phyloP scores from a whole-genome alignment of 2,888 invertebrate genomes.

The Biston betularia region DNA sequence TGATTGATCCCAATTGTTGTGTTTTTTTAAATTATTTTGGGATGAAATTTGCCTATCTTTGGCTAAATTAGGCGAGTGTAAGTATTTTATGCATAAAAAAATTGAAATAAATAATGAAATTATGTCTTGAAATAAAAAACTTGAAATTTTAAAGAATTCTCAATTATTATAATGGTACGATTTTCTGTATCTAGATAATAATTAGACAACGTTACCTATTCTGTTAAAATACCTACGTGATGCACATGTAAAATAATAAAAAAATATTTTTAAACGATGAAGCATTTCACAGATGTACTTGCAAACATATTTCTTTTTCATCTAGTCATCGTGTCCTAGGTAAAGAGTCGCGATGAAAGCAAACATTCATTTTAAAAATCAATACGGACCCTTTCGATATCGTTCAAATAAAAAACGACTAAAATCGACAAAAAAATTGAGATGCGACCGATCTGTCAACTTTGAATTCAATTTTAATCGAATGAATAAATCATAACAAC shows the following conservation, averaged over 20 bases:
- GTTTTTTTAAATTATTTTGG: slow-evolving; percentile 29
- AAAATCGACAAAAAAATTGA: slow-evolving; percentile 61
- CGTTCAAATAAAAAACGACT: slow-evolving; percentile 78
- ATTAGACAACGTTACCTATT: too few relatives aligned
- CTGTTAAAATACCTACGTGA: too few relatives aligned
- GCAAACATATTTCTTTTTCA: slow-evolving; percentile 48
- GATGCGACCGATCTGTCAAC: slow-evolving; percentile 70
- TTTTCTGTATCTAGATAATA: too few relatives aligned
- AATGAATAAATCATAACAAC: too few relatives aligned
- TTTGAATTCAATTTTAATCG: not conserved
- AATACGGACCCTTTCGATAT: slow-evolving; percentile 81
- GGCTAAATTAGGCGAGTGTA: not conserved
- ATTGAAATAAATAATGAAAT: too few relatives aligned
- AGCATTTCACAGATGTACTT: not conserved
- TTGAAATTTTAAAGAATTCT: too few relatives aligned
- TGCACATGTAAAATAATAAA: too few relatives aligned
- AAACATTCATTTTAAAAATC: slow-evolving; percentile 79
- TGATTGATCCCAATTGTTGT: slow-evolving; percentile 39
- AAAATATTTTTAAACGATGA: not conserved
- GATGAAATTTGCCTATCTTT: not conserved
- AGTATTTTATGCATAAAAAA: not conserved
- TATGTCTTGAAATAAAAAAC: too few relatives aligned
- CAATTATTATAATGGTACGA: too few relatives aligned
- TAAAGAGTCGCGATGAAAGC: slow-evolving; percentile 64
- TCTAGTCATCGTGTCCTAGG: slow-evolving; percentile 48